Percentiles rank a stretch among this genome's conserved stretches.
These are phyloP conservation scores for Sciurus carolinensis DNA, from an alignment of 2,797 vertebrate species.

Conservation along the genomic window DNA sequence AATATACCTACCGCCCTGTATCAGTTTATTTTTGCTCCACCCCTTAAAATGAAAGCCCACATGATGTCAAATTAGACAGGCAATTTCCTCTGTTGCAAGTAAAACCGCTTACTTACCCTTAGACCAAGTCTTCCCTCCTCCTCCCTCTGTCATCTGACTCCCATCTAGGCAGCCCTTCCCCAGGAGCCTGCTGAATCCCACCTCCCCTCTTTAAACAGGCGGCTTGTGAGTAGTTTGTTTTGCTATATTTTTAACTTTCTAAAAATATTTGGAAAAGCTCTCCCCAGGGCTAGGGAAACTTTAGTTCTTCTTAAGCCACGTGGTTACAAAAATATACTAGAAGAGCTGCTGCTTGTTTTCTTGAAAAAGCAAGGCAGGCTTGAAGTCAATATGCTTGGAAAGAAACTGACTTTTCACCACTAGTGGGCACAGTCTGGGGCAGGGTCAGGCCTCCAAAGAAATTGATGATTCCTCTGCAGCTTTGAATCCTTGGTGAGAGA, in stretches of 20 bases:
- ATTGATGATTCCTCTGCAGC: not conserved
- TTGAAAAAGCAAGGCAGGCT: conserved; percentile 65
- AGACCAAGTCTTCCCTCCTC: conserved; percentile 21
- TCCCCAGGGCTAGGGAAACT: conserved; percentile 82
- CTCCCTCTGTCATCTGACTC: conserved; percentile 27
- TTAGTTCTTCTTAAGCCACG: conserved; percentile 67
- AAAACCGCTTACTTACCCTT: conserved; percentile 62
- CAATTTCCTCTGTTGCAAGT: conserved; percentile 61
- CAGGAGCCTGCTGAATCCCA: conserved; percentile 38
- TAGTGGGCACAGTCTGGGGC: not conserved
- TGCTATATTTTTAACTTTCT: conserved; percentile 83
- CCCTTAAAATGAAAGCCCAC: conserved; percentile 73
- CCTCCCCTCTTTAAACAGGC: conserved; percentile 68
- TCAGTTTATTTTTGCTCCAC: conserved; percentile 72
- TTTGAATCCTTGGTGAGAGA: not conserved
- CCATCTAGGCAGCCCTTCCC: not conserved
- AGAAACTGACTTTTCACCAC: conserved; percentile 41
- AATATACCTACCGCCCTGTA: conserved; percentile 73
- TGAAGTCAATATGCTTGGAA: conserved; percentile 60
- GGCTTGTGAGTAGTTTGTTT: conserved; percentile 74
- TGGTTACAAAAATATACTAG: conserved; percentile 73
- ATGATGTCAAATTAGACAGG: conserved; percentile 68
- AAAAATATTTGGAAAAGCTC: conserved; percentile 84
- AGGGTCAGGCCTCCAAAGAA: not conserved
- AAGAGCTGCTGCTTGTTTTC: conserved; percentile 62